Conservation (phyloP, 2,888 invertebrate species). For the Epinotia bilunana region DNA sequence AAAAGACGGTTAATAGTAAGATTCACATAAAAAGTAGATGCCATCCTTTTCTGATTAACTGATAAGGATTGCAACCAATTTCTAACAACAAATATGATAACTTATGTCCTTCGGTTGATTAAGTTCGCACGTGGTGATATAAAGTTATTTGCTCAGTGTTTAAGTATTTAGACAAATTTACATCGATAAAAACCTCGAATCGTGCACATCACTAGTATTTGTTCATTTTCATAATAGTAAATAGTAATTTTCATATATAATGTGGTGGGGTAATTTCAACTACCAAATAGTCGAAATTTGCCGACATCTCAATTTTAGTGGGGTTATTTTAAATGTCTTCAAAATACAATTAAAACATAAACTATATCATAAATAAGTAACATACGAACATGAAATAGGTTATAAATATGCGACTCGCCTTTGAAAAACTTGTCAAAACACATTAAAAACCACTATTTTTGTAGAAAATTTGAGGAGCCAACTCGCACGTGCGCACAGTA, state of each 20-base stretch:
- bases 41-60: too few relatives aligned
- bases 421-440: not conserved
- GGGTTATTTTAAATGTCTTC: not conserved
- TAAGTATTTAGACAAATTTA: not conserved
- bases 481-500: not conserved
- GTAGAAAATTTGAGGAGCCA: not conserved
- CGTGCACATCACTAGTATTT: not conserved
- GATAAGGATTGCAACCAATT: too few relatives aligned
- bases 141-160: too few relatives aligned
- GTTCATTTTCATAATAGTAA: too few relatives aligned
- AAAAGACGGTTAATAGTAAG: too few relatives aligned
- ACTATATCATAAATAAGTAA: not conserved
- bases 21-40: too few relatives aligned
- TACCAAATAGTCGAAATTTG: not conserved
- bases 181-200: not conserved
- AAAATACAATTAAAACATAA: slow-evolving; percentile 4
- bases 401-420: not conserved
- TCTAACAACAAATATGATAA: too few relatives aligned
- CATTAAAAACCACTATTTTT: not conserved
- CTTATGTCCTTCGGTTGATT: too few relatives aligned
- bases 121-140: too few relatives aligned
- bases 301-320: slow-evolving; percentile 8
- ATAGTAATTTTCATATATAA: not conserved
- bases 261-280: not conserved
- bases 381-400: not conserved